A percentile compares a stretch with the other conserved stretches of the same genome.
Conservation (phyloP, 1,140 invertebrate genomes). For the Drosophila cardini region DNA sequence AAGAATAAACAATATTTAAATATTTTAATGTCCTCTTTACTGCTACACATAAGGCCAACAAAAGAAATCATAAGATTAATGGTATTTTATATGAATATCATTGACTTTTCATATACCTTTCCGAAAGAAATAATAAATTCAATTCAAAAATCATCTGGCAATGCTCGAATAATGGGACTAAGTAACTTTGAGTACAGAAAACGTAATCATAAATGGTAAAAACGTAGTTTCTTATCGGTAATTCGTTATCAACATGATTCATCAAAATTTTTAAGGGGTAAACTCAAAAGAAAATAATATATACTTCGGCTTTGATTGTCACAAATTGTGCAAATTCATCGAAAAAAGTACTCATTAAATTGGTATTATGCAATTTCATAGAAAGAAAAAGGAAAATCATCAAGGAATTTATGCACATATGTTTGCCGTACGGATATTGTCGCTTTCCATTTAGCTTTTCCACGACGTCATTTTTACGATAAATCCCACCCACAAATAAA, state of each 20-base stretch:
- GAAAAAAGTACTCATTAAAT: constrained; percentile 27
- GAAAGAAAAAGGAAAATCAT: neutral
- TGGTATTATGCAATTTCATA: constrained; percentile 33
- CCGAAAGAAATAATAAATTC: neutral
- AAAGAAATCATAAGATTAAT: neutral
- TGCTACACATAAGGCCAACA: neutral
- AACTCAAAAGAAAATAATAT: constrained; percentile 31
- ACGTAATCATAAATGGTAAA: constrained; percentile 7
- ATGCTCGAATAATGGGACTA: constrained; percentile 5
- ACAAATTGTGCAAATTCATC: constrained; percentile 27
- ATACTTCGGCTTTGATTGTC: constrained; percentile 11
- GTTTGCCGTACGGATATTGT: neutral
- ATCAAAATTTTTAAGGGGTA: constrained; percentile 9
- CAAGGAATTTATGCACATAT: neutral
- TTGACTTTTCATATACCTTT: constrained; percentile 4
- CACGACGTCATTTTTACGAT: constrained; percentile 7
- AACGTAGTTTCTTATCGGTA: constrained; percentile 20
- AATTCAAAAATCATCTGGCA: neutral
- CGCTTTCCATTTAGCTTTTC: constrained; percentile 1
- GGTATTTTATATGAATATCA: constrained; percentile 7
- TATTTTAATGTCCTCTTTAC: too few species aligned
- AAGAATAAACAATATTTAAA: too few species aligned
- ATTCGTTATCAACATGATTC: constrained; percentile 34
- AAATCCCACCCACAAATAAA: neutral
- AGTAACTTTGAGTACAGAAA: neutral